Evolutionary conservation across 1,140 invertebrate species (phyloP).

Genomic region (Ceratina australensis): DNA sequence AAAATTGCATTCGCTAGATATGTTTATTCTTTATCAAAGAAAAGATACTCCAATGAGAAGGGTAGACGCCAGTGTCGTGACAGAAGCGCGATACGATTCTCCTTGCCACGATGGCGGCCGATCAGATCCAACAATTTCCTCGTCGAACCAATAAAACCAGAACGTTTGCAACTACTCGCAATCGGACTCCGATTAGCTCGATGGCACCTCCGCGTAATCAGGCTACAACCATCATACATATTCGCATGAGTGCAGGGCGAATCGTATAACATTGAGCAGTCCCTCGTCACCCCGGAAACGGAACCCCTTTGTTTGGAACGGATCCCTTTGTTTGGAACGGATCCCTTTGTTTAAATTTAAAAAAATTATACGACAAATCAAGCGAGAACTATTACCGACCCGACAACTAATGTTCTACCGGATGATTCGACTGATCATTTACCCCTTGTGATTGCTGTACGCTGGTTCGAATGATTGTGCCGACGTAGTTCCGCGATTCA

Average conservation of each 20-base stretch:
- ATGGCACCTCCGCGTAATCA: constrained; percentile 43
- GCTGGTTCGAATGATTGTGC: not conserved
- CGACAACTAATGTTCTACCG: not conserved
- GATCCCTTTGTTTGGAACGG: no score
- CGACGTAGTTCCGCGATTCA: not conserved
- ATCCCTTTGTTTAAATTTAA: no score
- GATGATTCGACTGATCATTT: not conserved
- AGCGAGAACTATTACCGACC: not conserved
- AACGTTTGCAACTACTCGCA: constrained; percentile 8
- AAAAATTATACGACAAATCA: not conserved
- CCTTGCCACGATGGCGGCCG: not conserved
- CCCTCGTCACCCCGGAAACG: no score
- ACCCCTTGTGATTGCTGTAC: not conserved
- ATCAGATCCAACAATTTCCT: not conserved
- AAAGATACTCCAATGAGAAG: not conserved
- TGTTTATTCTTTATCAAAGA: not conserved
- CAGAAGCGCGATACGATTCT: not conserved
- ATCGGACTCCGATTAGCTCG: constrained; percentile 44
- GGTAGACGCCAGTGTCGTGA: not conserved
- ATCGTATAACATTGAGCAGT: constrained; percentile 3
- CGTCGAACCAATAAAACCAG: constrained; percentile 20
- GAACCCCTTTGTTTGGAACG: no score
- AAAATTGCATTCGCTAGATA: no score
- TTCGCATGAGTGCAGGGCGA: constrained; percentile 48
- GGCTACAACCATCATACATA: constrained; percentile 57